Evolutionary conservation across 1,140 invertebrate genomes (phyloP), one percentile per base, ranked within the genome.

Genomic region (Drosophila punjabiensis): DNA sequence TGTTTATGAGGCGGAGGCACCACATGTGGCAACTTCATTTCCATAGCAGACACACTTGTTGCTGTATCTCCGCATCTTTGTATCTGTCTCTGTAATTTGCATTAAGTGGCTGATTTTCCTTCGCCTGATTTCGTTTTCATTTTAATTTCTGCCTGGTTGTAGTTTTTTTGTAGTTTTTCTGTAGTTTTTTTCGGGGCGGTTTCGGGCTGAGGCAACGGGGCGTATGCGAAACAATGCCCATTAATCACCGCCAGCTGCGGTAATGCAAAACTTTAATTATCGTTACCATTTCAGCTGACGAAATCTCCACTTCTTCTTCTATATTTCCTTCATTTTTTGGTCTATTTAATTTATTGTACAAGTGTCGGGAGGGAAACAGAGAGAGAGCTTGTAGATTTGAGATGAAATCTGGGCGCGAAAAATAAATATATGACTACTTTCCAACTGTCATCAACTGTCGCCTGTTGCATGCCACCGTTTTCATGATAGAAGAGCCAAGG

Each of bases 211-310:
- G 61, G 67, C 77, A 79, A 79, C 77, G 67, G 76, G 75, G 67
- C 83, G 79, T 73, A 86, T 75, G 80, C 68, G 69, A 81, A 78
- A 89, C 84, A 89, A 88, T 81, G 85, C 81, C 66, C 81, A 88
- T 87, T 83, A 77, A 87, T 84, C 84, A 87, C 66, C 59, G 48
- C 48, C 71, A 76, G 75, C 79, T 71, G 75, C 69, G 39, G 73
- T 64, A 82, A 79, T 71, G 53, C 68, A 66, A 81, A 89, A 74
- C 81, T 88, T 79, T 89, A 88, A 88, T 88, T 88, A 85, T 70
- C 62, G 81, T 70, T 75, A 79, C 78, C 73, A 83, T 83, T 88
- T 65, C 55, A 69, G 59, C 85, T 89, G 78, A 89, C 85, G 85
- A 81, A 88, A 45, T 48, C 33, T 24, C 32, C 37, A 50, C 50